These are phyloP conservation scores for Tetraneura akinire DNA, from an alignment of 1,140 invertebrate species.

Conservation along the genomic window DNA sequence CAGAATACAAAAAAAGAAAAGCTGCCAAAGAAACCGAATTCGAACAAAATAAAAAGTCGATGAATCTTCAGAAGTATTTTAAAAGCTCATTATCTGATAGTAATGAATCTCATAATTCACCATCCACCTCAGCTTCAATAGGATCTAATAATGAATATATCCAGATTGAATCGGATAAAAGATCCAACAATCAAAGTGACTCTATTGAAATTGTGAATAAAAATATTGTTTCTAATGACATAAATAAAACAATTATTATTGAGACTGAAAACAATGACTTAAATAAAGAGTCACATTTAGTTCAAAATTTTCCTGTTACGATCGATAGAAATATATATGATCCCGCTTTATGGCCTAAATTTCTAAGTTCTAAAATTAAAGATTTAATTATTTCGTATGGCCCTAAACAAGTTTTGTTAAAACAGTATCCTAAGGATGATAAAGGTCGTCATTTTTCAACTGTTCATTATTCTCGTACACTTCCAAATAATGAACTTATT, in stretches of 20 bases:
- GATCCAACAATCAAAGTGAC: not conserved
- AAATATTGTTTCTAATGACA: not conserved
- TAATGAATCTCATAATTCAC: conserved; percentile 9
- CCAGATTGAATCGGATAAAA: conserved; percentile 18
- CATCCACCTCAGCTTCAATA: conserved; percentile 11
- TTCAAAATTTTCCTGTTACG: not conserved
- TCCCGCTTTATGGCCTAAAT: conserved; percentile 17
- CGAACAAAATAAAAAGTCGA: conserved; percentile 2
- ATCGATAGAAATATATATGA: conserved; percentile 11
- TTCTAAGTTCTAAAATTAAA: not conserved
- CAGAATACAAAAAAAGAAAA: conserved; percentile 14
- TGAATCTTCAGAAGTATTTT: not conserved
- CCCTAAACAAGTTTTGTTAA: not conserved
- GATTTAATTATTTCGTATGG: not conserved
- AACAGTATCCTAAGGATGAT: not conserved
- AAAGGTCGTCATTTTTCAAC: not conserved
- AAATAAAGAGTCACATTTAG: not conserved
- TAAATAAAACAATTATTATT: conserved; percentile 9
- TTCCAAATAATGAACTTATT: conserved; percentile 3
- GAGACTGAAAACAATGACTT: conserved; percentile 8
- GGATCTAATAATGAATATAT: not conserved
- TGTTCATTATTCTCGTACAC: not conserved
- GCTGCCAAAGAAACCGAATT: no score
- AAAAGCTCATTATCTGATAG: not conserved
- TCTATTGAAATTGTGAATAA: not conserved